Base-by-base conservation (phyloP, 2,113 vertebrate species). In the Archocentrus centrarchus region DNA sequence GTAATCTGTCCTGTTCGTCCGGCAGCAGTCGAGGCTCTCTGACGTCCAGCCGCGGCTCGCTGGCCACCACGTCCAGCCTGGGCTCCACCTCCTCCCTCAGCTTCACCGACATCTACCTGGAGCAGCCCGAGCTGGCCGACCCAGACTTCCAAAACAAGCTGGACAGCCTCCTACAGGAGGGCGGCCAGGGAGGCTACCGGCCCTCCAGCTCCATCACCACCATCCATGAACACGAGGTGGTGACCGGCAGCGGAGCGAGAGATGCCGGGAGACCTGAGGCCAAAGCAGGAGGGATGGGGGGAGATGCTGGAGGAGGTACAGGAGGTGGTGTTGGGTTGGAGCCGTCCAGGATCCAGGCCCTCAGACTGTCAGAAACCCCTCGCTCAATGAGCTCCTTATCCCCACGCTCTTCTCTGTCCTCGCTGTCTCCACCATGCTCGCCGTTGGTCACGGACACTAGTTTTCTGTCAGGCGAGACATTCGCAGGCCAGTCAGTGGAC, bases 21-120 rank as follows among this genome's bases (percentile, higher is more conserved):
- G 98, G 98, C 91, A 99, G 98, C 94, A 99, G 98, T 81, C 97
- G 96, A 0, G 97, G 98, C 1, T 99, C 98, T 6, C 96, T 99
- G 24, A 94, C 97, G 0, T 99, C 98, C 17, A 98, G 97, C 92
- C 97, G 97, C 35, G 97, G 98, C 63, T 99, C 98, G 11, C 95
- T 99, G 84, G 97, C 96, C 18, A 96, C 97, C 88, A 96, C 97
- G 79, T 99, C 98, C 87, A 98, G 97, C 93, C 93, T 97, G 44
- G 97, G 98, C 84, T 99, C 98, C 0, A 95, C 97, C 84, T 96
- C 97, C 55, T 99, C 98, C 1, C 97, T 98, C 94, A 99, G 97
- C 94, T 97, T 97, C 94, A 97, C 96, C 0, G 98, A 99, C 93
- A 96, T 98, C 80, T 99, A 97, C 94, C 96, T 96, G 0, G 98